Percentiles rank a stretch among this genome's conserved stretches.
Conservation (phyloP, 2,113 vertebrate genomes). For the Lepus americanus region DNA sequence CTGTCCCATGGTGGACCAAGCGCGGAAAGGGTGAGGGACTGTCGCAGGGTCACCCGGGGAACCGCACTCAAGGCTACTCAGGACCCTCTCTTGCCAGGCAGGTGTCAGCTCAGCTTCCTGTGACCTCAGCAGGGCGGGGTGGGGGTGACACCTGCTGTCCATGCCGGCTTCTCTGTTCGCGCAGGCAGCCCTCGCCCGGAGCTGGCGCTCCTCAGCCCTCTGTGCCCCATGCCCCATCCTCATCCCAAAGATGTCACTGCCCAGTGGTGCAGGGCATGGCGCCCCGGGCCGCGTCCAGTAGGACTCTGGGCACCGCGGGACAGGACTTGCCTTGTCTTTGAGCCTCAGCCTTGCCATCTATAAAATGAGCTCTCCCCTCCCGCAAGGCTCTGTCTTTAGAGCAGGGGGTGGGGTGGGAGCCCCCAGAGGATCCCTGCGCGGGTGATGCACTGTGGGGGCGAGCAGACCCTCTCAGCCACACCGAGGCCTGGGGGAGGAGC, state of each 20-base stretch:
- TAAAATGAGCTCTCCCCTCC: neutral
- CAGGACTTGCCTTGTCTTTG: neutral
- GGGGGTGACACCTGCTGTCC: neutral
- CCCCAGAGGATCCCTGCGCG: constrained; percentile 44
- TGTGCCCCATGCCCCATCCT: neutral
- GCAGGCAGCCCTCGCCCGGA: neutral
- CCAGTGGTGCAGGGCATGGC: neutral
- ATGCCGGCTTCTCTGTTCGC: neutral
- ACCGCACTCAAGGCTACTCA: neutral
- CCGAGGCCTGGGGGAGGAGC: constrained; percentile 33
- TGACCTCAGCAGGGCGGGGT: neutral
- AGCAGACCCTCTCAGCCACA: constrained; percentile 62
- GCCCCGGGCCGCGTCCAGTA: neutral
- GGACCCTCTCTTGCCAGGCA: neutral
- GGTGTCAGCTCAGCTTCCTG: neutral
- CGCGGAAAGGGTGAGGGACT: constrained; percentile 14
- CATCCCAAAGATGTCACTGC: neutral
- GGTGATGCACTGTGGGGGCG: constrained; percentile 43
- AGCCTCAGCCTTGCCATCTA: constrained; percentile 4
- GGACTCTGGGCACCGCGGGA: neutral
- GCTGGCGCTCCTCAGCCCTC: neutral
- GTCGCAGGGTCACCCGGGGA: constrained; percentile 39
- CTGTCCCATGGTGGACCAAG: neutral
- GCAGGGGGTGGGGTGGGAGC: neutral
- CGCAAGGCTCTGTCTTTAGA: neutral